Evolutionary conservation across 2,888 invertebrate species (phyloP).

Genomic region (Onchidella celtica): DNA sequence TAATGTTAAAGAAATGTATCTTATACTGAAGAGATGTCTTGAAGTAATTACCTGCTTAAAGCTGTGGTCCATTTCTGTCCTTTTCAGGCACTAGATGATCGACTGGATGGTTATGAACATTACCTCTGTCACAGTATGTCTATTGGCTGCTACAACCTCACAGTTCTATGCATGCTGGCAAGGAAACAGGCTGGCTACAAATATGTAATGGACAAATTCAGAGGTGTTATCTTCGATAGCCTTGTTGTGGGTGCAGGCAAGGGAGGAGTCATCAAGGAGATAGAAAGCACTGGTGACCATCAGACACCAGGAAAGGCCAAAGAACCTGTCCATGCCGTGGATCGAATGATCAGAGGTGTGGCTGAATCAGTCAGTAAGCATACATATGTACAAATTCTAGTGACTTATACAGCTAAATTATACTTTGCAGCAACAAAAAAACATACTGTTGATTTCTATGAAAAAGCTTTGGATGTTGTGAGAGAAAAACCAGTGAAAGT

Average conservation of each 20-base stretch:
- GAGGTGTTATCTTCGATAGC: slow-evolving; percentile 69
- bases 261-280: slow-evolving; percentile 23
- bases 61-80: neutral
- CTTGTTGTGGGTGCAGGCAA: slow-evolving; percentile 61
- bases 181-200: slow-evolving; percentile 45
- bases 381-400: slow-evolving; percentile 51
- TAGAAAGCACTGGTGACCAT: neutral
- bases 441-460: slow-evolving; percentile 64
- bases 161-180: slow-evolving; percentile 57
- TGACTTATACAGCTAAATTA: slow-evolving; percentile 52
- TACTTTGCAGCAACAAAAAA: slow-evolving; percentile 63
- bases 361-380: slow-evolving; percentile 56
- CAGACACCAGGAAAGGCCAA: neutral
- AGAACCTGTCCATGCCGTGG: slow-evolving; percentile 44
- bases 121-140: slow-evolving; percentile 67
- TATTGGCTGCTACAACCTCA: slow-evolving; percentile 69
- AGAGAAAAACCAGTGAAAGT: slow-evolving; percentile 57
- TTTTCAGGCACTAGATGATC: slow-evolving; percentile 18
- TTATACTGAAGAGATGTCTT: no score
- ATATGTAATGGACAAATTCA: slow-evolving; percentile 53
- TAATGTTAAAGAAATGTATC: no score
- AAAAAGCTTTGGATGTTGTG: slow-evolving; percentile 58
- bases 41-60: neutral
- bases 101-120: slow-evolving; percentile 47
- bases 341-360: slow-evolving; percentile 64